A percentile compares a stretch with the other conserved stretches of the same genome.
Conservation (phyloP, 2,797 vertebrate species). For the Otus scops region DNA sequence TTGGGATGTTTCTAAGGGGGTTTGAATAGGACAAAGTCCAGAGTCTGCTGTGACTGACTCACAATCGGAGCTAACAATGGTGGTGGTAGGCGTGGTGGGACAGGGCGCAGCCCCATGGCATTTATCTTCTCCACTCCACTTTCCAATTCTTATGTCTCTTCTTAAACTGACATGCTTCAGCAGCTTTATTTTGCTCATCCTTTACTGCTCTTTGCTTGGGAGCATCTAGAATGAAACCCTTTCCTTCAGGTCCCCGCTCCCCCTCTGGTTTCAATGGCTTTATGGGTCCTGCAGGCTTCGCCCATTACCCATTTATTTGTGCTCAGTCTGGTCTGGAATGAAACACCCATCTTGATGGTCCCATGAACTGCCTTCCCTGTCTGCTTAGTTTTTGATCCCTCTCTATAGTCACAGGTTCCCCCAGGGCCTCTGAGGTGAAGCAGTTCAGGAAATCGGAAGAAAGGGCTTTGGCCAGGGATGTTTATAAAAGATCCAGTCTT, state of each 20-base stretch:
- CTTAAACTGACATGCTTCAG: not conserved
- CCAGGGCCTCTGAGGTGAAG: constrained; percentile 56
- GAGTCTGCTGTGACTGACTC: not conserved
- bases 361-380: not conserved
- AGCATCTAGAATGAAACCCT: not conserved
- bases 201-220: not conserved
- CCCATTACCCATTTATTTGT: not conserved
- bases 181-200: not conserved
- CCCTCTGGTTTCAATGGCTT: not conserved
- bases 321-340: not conserved
- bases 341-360: not conserved
- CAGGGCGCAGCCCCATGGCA: not conserved
- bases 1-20: not conserved
- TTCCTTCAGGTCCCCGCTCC: accelerated
- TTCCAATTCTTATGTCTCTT: not conserved
- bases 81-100: not conserved
- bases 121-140: not conserved
- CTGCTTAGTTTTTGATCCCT: not conserved
- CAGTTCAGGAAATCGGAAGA: constrained; percentile 53
- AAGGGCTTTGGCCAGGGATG: constrained; percentile 52
- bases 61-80: not conserved
- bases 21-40: not conserved
- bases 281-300: not conserved
- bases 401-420: not conserved
- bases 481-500: constrained; percentile 48